Percentiles rank a stretch among this genome's conserved stretches.
Evolutionary conservation across 2,797 vertebrate species (phyloP).

Genomic region (Chelidonichthys spinosus): DNA sequence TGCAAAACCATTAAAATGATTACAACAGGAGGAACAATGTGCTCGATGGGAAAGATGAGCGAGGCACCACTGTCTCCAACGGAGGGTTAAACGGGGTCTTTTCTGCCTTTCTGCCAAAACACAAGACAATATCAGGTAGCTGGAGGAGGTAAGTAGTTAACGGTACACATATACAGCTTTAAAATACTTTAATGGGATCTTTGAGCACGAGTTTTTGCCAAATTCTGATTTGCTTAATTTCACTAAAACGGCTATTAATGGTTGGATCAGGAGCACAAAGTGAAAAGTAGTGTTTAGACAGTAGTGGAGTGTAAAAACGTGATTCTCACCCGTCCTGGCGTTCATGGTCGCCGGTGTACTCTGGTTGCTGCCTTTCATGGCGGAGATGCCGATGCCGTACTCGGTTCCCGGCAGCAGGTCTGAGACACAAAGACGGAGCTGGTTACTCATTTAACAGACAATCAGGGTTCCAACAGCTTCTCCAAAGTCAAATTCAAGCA

Average conservation of each 20-base stretch:
- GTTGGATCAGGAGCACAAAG: background rate
- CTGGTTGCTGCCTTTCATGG: conserved; percentile 89
- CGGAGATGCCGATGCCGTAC: conserved; percentile 96
- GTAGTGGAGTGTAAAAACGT: background rate
- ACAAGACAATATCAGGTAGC: conserved; percentile 54
- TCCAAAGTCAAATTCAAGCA: too few species aligned
- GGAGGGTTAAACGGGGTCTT: conserved; percentile 33
- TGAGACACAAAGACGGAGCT: conserved; percentile 59
- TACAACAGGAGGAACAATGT: conserved; percentile 31
- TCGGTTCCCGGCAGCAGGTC: conserved; percentile 96
- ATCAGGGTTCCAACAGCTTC: too few species aligned
- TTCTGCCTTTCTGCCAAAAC: conserved; percentile 33
- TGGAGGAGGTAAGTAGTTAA: conserved; percentile 27
- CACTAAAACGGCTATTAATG: conserved; percentile 41
- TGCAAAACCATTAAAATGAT: conserved; percentile 60
- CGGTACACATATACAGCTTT: conserved; percentile 48
- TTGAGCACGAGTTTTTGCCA: conserved; percentile 19
- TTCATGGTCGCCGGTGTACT: conserved; percentile 97
- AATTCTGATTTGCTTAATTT: conserved; percentile 46
- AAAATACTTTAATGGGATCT: conserved; percentile 53
- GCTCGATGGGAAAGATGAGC: conserved; percentile 30
- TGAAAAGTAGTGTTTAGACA: conserved; percentile 7
- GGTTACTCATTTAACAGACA: conserved; percentile 9
- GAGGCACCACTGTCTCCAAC: conserved; percentile 24
- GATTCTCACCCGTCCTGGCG: conserved; percentile 92